A percentile compares a stretch with the other conserved stretches of the same genome.
Conservation (phyloP, 2,113 vertebrate genomes). For the Thinocorus orbignyianus region DNA sequence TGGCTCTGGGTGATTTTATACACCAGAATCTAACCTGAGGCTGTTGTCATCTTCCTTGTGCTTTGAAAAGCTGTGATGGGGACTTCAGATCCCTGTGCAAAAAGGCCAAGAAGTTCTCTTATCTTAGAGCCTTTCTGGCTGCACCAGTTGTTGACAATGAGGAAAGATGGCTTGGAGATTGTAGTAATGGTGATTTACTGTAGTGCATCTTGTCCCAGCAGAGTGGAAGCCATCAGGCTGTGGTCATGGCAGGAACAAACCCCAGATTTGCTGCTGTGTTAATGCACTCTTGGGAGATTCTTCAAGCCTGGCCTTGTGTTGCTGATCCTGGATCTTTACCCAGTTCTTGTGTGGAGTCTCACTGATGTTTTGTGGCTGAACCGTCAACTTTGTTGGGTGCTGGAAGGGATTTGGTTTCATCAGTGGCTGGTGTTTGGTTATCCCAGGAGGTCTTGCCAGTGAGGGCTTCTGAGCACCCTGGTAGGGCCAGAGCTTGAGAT, state of each 20-base stretch:
- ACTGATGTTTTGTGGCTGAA: not conserved
- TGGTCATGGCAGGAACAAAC: rapidly evolving
- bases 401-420: not conserved
- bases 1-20: not conserved
- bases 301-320: not conserved
- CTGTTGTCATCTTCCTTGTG: not conserved
- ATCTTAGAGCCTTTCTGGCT: not conserved
- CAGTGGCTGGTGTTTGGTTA: rapidly evolving
- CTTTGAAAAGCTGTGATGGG: not conserved
- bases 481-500: not conserved
- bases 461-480: not conserved
- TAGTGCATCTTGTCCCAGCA: rapidly evolving
- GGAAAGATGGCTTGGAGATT: not conserved
- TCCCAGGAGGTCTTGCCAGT: rapidly evolving
- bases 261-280: not conserved
- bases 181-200: not conserved
- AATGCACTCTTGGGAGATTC: not conserved
- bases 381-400: not conserved
- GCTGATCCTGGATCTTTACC: not conserved
- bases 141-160: not conserved
- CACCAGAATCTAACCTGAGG: not conserved
- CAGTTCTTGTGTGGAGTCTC: rapidly evolving
- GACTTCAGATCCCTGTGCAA: not conserved
- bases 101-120: not conserved
- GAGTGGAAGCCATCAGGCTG: not conserved